phyloP scores from a whole-genome alignment of 2,888 invertebrate species.

The Ormyrus thymus region DNA sequence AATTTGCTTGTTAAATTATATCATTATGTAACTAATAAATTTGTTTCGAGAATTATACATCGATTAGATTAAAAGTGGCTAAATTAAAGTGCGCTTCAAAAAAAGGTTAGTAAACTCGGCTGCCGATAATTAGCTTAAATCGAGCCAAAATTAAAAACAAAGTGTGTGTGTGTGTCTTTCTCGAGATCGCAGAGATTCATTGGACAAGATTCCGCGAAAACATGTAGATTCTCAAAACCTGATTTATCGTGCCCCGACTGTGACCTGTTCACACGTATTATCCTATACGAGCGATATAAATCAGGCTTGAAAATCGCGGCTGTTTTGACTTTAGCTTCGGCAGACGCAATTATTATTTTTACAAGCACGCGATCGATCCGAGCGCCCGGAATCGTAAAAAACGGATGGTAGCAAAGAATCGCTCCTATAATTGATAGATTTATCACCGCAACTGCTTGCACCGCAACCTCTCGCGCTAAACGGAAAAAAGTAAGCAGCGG shows the following conservation, averaged over 20 bases:
- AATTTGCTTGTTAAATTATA: neutral
- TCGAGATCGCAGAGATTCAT: neutral
- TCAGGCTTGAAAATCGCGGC: neutral
- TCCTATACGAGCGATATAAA: constrained; percentile 2
- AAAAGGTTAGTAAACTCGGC: no score
- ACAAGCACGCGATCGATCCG: neutral
- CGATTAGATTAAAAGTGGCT: no score
- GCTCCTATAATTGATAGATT: constrained; percentile 40
- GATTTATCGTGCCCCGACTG: constrained; percentile 16
- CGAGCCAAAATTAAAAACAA: no score
- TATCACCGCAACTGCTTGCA: constrained; percentile 12
- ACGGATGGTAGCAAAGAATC: constrained; percentile 4
- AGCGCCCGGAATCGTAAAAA: neutral
- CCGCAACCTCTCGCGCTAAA: neutral
- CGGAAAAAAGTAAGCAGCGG: neutral
- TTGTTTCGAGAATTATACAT: neutral
- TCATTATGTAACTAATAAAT: neutral
- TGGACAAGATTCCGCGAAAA: neutral
- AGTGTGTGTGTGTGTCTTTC: no score
- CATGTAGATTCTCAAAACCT: neutral
- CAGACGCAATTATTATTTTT: constrained; percentile 37
- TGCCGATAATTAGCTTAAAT: no score
- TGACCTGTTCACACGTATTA: constrained; percentile 12
- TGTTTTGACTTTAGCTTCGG: constrained; percentile 5
- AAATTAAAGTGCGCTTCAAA: no score